phyloP scores from a whole-genome alignment of 2,888 invertebrate species.

The Pseudococcus longispinus region DNA sequence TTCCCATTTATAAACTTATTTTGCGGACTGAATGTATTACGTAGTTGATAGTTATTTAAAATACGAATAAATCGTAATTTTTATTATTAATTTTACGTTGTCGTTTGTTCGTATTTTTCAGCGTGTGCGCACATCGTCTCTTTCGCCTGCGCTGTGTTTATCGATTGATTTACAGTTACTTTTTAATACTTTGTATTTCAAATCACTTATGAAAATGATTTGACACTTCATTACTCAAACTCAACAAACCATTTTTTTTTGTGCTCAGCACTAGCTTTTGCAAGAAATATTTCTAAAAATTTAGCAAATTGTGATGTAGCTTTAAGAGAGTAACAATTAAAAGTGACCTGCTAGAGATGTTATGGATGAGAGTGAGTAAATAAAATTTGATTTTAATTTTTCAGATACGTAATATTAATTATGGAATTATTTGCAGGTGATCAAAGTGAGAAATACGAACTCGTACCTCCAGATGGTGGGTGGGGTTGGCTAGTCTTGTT shows the following conservation, averaged over 20 bases:
- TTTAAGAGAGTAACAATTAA: background rate
- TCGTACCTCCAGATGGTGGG: conserved; percentile 73
- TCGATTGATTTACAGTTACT: background rate
- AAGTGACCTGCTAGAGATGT: background rate
- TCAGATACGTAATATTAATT: background rate
- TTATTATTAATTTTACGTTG: background rate
- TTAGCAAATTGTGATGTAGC: background rate
- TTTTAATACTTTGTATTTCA: background rate
- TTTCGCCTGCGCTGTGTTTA: background rate
- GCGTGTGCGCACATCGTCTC: background rate
- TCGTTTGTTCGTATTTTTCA: background rate
- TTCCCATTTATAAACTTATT: background rate
- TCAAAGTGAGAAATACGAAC: conserved; percentile 48
- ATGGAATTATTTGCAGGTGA: conserved; percentile 36
- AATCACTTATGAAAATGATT: background rate
- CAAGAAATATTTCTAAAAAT: background rate
- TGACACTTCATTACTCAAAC: background rate
- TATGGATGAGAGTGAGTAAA: conserved; percentile 25
- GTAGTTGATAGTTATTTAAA: background rate
- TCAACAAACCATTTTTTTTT: background rate
- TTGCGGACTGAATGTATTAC: background rate
- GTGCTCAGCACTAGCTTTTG: background rate
- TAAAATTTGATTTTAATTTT: background rate
- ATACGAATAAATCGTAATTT: background rate
- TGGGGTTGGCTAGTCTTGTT: conserved; percentile 77